Base-by-base conservation (phyloP, 1,140 invertebrate genomes). In the Caenorhabditis elegans region DNA sequence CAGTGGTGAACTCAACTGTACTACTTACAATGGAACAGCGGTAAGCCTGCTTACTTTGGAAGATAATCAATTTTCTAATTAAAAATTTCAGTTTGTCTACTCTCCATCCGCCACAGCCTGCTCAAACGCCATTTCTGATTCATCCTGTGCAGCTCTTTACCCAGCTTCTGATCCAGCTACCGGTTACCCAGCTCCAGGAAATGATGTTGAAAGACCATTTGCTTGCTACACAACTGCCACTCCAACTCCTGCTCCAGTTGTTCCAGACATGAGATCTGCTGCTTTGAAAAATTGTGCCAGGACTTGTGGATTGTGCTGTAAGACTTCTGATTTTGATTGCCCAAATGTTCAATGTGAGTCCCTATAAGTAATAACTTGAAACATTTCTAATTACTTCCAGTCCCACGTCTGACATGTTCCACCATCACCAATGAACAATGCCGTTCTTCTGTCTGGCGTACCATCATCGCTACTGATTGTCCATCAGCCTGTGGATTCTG, bases 221-320 rank as follows among this genome's bases (percentile, higher is more conserved):
- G 46, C 48, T 17, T 78, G 77, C 19, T 78, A 51, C n/a, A 78
- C 31, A 0, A 48, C 75, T 31, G 43, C 36, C 6, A 48, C 47
- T 8, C 28, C 75, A 13, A 43, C n/a, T 22, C 36, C 75, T 10
- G 75, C 28, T 8, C 36, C 75, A 5, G 3, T 47, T 17, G 31
- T 48, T 17, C 6, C 17, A 1, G 55, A 79, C 19, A 46, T 79
- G 34, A 79, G 70, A 22, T 28, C 31, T 26, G 34, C 46, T 22
- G 65, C 79, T 15, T 0, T 81, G 0, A 19, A 22, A 17, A 49
- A 22, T n/a, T 81, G 79, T 36, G 17, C 79, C 4, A 81, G 76
- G 65, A 48, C 19, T 8, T 81, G 79, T 22, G 79, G 79, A 47
- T 81, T 17, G n/a, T 81, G 79, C 46, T 81, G 79, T 34, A 28